A percentile compares a stretch with the other conserved stretches of the same genome.
phyloP scores from a whole-genome alignment of 2,888 invertebrate genomes.

The Blastobasis lacticolella region DNA sequence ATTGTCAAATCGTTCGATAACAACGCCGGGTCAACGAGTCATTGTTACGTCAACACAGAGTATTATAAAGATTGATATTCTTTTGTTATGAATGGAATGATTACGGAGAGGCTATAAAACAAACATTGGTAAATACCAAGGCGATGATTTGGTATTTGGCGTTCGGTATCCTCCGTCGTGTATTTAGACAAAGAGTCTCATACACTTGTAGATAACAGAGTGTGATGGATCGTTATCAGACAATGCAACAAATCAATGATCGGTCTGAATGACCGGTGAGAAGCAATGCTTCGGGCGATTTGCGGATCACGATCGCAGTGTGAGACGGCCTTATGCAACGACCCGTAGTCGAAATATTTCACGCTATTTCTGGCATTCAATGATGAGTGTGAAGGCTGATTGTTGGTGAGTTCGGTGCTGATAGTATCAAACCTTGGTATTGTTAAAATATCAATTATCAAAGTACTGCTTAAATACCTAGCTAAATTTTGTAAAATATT shows the following conservation, averaged over 20 bases:
- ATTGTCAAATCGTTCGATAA: constrained; percentile 27
- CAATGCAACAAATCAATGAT: constrained; percentile 49
- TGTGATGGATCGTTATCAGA: constrained; percentile 40
- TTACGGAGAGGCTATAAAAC: constrained; percentile 28
- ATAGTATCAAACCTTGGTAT: no score
- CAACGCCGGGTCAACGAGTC: constrained; percentile 6
- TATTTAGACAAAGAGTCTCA: constrained; percentile 8
- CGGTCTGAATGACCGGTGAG: constrained; percentile 11
- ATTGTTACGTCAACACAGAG: constrained; percentile 21
- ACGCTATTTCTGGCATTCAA: constrained; percentile 36
- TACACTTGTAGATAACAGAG: constrained; percentile 15
- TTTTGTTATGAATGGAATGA: constrained; percentile 20
- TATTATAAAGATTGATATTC: constrained; percentile 24
- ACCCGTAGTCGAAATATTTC: constrained; percentile 21
- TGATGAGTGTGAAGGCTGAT: constrained; percentile 30
- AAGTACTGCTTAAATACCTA: no score
- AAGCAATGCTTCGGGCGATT: constrained; percentile 6
- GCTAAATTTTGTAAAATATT: no score
- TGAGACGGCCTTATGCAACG: constrained; percentile 30
- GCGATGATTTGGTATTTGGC: constrained; percentile 25
- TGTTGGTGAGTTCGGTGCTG: neutral
- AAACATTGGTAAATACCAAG: constrained; percentile 37
- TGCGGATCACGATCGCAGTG: constrained; percentile 19
- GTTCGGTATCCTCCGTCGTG: constrained; percentile 4
- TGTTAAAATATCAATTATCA: no score